phyloP scores from a whole-genome alignment of 2,797 vertebrate species.

The Rhinophrynus dorsalis region DNA sequence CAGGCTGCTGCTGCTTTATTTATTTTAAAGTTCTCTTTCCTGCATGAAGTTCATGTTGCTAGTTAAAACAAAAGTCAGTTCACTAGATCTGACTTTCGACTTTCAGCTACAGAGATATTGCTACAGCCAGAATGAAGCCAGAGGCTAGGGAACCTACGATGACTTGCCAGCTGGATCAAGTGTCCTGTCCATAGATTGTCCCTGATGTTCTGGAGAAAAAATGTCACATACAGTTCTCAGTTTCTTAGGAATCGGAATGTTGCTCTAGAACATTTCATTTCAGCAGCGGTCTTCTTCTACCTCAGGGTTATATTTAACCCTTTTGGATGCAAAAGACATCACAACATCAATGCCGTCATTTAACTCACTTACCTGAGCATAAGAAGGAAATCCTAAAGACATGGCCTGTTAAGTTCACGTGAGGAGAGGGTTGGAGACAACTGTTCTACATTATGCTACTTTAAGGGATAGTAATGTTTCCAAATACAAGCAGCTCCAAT shows the following conservation, averaged over 20 bases:
- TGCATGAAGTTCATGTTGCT: constrained; percentile 31
- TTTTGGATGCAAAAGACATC: no score
- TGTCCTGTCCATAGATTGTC: constrained; percentile 33
- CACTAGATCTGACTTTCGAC: constrained; percentile 34
- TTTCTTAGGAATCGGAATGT: constrained; percentile 14
- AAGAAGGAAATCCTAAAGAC: no score
- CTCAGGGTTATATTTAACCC: background rate
- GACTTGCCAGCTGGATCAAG: constrained; percentile 42
- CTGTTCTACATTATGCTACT: no score
- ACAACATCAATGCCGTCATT: no score
- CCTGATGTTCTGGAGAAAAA: constrained; percentile 45
- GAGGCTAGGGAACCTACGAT: constrained; percentile 30
- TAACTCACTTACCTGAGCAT: no score
- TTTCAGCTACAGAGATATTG: constrained; percentile 26
- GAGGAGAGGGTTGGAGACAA: no score
- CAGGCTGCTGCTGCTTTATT: constrained; percentile 11
- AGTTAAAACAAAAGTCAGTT: constrained; percentile 28
- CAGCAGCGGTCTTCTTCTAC: constrained; percentile 1
- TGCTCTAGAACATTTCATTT: constrained; percentile 18
- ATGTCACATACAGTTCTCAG: constrained; percentile 41
- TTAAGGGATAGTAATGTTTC: no score
- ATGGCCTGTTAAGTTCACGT: no score
- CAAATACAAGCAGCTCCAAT: no score
- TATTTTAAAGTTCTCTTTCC: constrained; percentile 9
- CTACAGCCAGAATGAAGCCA: constrained; percentile 39